Evolutionary conservation across 2,797 vertebrate genomes (phyloP).

Genomic region (Melopsittacus undulatus): DNA sequence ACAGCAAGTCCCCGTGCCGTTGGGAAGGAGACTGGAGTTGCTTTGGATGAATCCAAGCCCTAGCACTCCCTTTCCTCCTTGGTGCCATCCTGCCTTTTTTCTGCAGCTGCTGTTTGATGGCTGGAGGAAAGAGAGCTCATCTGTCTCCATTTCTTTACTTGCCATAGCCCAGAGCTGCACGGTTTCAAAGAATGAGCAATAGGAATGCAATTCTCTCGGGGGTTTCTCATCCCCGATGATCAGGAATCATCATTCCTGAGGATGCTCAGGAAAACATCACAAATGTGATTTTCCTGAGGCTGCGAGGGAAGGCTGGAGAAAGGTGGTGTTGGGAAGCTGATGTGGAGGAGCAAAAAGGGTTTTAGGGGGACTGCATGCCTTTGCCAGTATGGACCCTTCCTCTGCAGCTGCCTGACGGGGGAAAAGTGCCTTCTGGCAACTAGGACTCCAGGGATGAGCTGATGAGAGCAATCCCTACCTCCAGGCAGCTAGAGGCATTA

Average conservation of each 20-base stretch:
- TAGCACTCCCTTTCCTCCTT: not conserved
- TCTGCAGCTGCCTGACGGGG: not conserved
- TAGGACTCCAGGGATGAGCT: not conserved
- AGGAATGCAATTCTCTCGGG: not conserved
- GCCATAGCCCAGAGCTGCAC: rapidly evolving
- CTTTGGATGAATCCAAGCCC: not conserved
- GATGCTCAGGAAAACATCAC: not conserved
- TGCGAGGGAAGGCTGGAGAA: not conserved
- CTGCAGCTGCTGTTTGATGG: not conserved
- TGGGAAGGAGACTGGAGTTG: not conserved
- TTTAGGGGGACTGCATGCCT: not conserved
- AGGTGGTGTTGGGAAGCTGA: not conserved
- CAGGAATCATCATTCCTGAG: no score
- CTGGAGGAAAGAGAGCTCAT: not conserved
- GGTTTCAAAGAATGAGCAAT: rapidly evolving
- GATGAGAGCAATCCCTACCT: not conserved
- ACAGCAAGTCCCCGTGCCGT: not conserved
- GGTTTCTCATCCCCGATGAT: not conserved
- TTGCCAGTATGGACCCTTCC: not conserved
- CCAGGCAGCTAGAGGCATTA: not conserved
- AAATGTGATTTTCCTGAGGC: not conserved
- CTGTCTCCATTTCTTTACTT: not conserved
- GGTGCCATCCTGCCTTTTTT: not conserved
- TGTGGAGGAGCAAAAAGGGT: not conserved
- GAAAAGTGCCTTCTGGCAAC: not conserved